These are phyloP conservation scores for Nebria ingens DNA, from an alignment of 1,140 invertebrate species.

Conservation along the genomic window DNA sequence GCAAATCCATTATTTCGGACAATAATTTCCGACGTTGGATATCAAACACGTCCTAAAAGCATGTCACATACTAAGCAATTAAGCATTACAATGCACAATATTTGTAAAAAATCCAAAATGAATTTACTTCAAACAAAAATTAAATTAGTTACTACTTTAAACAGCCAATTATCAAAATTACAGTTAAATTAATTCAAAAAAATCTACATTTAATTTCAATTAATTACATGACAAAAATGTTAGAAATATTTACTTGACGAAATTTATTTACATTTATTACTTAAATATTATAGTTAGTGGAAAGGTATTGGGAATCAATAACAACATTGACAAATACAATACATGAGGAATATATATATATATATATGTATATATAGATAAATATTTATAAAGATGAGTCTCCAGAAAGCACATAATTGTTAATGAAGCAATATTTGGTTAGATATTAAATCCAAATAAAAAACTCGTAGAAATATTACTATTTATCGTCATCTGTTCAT, in stretches of 20 bases:
- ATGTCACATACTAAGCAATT: slow-evolving; percentile 23
- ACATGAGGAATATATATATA: not conserved
- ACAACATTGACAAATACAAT: slow-evolving; percentile 3
- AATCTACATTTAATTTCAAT: slow-evolving; percentile 10
- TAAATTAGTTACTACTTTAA: not conserved
- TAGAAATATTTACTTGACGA: not conserved
- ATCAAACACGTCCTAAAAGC: slow-evolving; percentile 50
- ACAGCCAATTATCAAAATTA: not conserved
- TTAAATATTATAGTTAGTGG: slow-evolving; percentile 2
- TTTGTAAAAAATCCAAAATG: slow-evolving; percentile 4
- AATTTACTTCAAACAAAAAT: not conserved
- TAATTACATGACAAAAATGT: slow-evolving; percentile 3
- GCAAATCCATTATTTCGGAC: slow-evolving; percentile 52
- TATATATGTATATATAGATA: no score
- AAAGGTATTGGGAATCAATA: not conserved
- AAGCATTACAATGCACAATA: slow-evolving; percentile 26
- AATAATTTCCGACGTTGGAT: slow-evolving; percentile 52
- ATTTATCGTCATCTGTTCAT: not conserved
- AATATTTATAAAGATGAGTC: slow-evolving; percentile 25
- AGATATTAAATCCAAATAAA: no score
- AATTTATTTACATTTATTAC: slow-evolving; percentile 1
- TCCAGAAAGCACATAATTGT: slow-evolving; percentile 17
- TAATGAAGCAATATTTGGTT: not conserved
- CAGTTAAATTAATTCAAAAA: slow-evolving; percentile 4
- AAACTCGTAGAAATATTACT: not conserved